Base-by-base conservation (phyloP, 2,888 invertebrate genomes). In the Volucella zonaria region DNA sequence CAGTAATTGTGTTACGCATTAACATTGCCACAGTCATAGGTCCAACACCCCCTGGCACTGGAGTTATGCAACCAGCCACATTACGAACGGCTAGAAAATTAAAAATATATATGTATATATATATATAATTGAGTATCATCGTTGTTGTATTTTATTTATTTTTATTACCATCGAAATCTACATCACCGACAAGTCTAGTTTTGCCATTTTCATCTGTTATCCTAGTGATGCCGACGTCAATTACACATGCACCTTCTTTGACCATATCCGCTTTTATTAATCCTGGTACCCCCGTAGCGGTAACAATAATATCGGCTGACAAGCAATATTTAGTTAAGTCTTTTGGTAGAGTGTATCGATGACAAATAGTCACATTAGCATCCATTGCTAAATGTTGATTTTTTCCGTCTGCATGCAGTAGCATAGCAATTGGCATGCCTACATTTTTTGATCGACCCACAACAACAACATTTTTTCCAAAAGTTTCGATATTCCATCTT, bases 1-100 rank as follows among this genome's bases (percentile, higher is more conserved):
- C 97, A 88, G 93, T 93, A 80, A 97, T 93, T 0, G 97, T 97
- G 90, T 98, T 98, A 87, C 94, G 95, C 96, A 98, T 97, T 43
- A 98, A 91, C 97, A 97, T 97, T 0, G 97, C 96, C 0, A 98
- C 97, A 0, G 98, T 98, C 96, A 98, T 96, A 0, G 98, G 98
- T 0, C 98, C 98, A 2, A 97, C 98, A 2, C 98, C 98, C 1
- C 98, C 94, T 0, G 98, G 98, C 0, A 98, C 98, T 0, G 98
- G 97, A 0, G 97, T 97, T 56, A 98, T 95, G 67, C 95, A 94
- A 10, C 96, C 96, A 9, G 97, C 98, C 15, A 97, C 93, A 91
- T 96, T 93, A 77, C 93, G 94, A 1, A 97, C 97, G 79, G 89
- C 91, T 83, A 11, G 1, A 58, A 58, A 38, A 23, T 31, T 12